phyloP scores from a whole-genome alignment of 2,888 invertebrate genomes.

The Aphidius colemani region DNA sequence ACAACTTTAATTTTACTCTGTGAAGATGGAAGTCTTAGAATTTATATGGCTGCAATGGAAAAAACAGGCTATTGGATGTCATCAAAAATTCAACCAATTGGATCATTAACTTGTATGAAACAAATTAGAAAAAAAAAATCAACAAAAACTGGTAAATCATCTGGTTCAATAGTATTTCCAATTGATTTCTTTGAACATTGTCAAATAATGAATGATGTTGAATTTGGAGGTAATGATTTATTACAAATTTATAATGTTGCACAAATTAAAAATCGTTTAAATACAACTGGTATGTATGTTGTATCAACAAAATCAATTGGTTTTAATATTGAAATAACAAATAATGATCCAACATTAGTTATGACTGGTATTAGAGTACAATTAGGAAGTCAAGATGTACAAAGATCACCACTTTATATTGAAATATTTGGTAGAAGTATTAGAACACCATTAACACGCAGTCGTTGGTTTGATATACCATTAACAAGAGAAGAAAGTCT shows the following conservation, averaged over 20 bases:
- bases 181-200: constrained; percentile 98
- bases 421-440: constrained; percentile 78
- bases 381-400: constrained; percentile 82
- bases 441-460: constrained; percentile 73
- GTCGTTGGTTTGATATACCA: constrained; percentile 95
- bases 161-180: constrained; percentile 79
- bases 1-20: constrained; percentile 91
- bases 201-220: constrained; percentile 87
- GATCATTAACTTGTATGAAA: constrained; percentile 68
- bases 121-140: constrained; percentile 67
- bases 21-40: constrained; percentile 94
- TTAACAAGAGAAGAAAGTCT: constrained; percentile 92
- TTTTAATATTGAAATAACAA: constrained; percentile 85
- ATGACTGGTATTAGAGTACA: constrained; percentile 87
- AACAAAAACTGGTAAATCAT: constrained; percentile 66
- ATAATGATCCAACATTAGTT: constrained; percentile 85
- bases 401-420: constrained; percentile 76
- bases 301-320: constrained; percentile 90
- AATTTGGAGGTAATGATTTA: constrained; percentile 93
- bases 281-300: constrained; percentile 86
- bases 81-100: constrained; percentile 68
- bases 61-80: constrained; percentile 76
- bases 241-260: constrained; percentile 92
- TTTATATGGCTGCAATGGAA: constrained; percentile 89
- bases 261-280: constrained; percentile 89